A percentile compares a stretch with the other conserved stretches of the same genome.
Evolutionary conservation across 2,113 vertebrate species (phyloP).

Genomic region (Bubalus kerabau): DNA sequence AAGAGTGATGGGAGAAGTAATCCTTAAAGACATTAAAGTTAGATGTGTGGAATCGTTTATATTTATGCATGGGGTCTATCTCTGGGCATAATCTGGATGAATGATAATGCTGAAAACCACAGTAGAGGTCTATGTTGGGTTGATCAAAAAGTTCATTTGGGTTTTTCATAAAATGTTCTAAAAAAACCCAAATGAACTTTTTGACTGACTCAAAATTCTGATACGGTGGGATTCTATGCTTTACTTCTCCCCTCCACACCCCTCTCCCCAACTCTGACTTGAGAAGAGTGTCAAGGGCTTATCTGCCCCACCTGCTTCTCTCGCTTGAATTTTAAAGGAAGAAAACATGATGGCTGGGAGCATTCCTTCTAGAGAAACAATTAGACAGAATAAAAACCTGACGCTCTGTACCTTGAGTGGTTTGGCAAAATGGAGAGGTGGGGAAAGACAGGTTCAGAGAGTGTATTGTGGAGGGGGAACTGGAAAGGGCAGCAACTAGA

Average conservation of each 20-base stretch:
- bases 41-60: background rate
- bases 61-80: background rate
- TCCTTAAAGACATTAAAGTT: background rate
- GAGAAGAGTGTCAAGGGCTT: background rate
- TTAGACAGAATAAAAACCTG: background rate
- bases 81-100: background rate
- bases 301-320: background rate
- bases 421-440: background rate
- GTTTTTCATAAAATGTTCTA: background rate
- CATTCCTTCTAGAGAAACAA: background rate
- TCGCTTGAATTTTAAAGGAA: background rate
- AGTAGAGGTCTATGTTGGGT: background rate
- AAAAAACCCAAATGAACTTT: background rate
- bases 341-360: background rate
- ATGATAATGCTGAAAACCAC: background rate
- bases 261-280: background rate
- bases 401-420: background rate
- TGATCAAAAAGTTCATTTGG: background rate
- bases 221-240: fast-evolving
- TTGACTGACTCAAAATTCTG: no score
- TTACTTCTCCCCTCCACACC: no score
- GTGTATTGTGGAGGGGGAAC: fast-evolving
- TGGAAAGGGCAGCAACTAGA: background rate
- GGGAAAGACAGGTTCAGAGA: background rate
- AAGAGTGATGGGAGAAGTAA: background rate